Conservation (phyloP, 2,888 invertebrate species). For the Seira sanloemensis region DNA sequence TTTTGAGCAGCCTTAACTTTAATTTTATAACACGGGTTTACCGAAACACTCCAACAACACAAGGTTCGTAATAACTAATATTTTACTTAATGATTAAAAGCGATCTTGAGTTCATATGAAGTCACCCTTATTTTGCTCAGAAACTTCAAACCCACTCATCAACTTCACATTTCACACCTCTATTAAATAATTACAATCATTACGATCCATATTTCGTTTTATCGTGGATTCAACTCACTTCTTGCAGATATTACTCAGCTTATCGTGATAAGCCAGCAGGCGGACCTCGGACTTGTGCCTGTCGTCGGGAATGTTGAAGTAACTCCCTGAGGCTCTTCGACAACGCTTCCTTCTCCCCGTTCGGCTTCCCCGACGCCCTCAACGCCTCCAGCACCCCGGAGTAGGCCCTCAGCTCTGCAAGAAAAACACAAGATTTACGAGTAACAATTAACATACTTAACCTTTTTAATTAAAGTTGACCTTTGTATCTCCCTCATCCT, state of each 20-base stretch:
- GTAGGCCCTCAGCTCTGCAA: conserved; percentile 67
- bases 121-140: no score
- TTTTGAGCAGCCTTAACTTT: no score
- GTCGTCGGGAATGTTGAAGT: conserved; percentile 66
- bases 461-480: neutral
- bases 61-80: no score
- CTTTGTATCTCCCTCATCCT: neutral
- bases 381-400: conserved; percentile 65
- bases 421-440: conserved; percentile 23
- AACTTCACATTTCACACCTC: no score
- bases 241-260: conserved; percentile 62
- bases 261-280: conserved; percentile 61
- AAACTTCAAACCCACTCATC: no score
- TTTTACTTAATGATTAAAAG: no score
- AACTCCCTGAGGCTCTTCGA: conserved; percentile 57
- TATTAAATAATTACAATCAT: conserved; percentile 19
- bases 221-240: conserved; percentile 67
- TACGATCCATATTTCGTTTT: no score
- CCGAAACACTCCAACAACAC: no score
- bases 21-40: no score
- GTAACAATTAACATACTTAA: neutral
- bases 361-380: conserved; percentile 68
- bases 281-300: conserved; percentile 70
- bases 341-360: conserved; percentile 59
- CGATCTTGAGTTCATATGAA: no score